Evolutionary conservation across 2,113 vertebrate species (phyloP), one percentile per base, ranked within the genome.

Genomic region (Dasyornis broadbenti): DNA sequence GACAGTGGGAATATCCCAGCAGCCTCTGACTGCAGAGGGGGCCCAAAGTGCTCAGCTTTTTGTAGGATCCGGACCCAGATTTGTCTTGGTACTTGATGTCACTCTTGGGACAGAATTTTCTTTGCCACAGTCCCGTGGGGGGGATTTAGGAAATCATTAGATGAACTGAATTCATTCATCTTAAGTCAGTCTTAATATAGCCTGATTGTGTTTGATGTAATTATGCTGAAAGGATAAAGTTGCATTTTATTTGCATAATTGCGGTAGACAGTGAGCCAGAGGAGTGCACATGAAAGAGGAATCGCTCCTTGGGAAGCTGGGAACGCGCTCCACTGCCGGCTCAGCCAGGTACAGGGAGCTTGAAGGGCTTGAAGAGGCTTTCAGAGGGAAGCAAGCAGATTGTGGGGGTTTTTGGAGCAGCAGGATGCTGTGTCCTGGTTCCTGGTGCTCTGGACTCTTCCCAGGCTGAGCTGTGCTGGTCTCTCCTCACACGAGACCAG

Each of bases 141-240:
- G 42, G 94, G 75, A 95, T 79, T 94, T 94, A 78, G 83, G 65
- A 71, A 82, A 89, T 86, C 75, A 90, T 95, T 86, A 60, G 70
- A 88, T 89, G 82, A 82, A 56, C 80, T 76, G 72, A 89, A 92
- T 89, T 83, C 69, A 87, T 71, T 95, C 83, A 56, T 77, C 76
- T 91, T 66, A 89, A 92, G 94, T 95, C 96, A 91, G 82, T 94
- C 96, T 95, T 94, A 90, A 92, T 86, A 87, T 85, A 96, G 81
- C 73, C 66, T 31, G 11, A 80, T 92, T 92, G 91, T 92, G 80
- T 95, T 92, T 96, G 95, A 94, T 96, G 96, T 97, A 93, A 96
- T 97, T 96, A 97, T 92, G 94, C 81, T 95, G 95, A 90, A 94
- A 95, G 90, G 92, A 93, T 95, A 45, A 95, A 96, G 96, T 94